Percentiles rank a stretch among this genome's conserved stretches.
These are phyloP conservation scores for Galaxea fascicularis DNA, from an alignment of 92 coral and sea anemone species.

Conservation along the genomic window DNA sequence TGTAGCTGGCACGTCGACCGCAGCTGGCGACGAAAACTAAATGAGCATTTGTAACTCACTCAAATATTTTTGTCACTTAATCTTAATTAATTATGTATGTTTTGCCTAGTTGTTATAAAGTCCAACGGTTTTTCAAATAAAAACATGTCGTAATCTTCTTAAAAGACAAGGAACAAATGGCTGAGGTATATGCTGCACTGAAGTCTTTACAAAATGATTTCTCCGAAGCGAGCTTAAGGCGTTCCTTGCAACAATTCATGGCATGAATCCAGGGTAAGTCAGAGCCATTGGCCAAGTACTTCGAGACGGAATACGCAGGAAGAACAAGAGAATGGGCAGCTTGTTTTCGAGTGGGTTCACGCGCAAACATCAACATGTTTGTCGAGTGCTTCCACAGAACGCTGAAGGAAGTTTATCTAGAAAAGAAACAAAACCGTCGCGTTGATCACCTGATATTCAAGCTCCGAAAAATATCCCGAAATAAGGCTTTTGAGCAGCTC, in stretches of 20 bases:
- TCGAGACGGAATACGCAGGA: slow-evolving; percentile 22
- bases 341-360: slow-evolving; percentile 15
- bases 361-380: slow-evolving; percentile 53
- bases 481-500: slow-evolving; percentile 45
- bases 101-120: too few species aligned
- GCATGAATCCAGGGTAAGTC: slow-evolving; percentile 23
- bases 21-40: slow-evolving; percentile 36
- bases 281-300: slow-evolving; percentile 27
- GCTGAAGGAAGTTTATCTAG: slow-evolving; percentile 34
- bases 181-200: slow-evolving; percentile 55
- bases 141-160: too few species aligned
- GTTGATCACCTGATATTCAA: slow-evolving; percentile 48
- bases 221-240: slow-evolving; percentile 32
- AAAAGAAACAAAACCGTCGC: slow-evolving; percentile 37
- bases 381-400: slow-evolving; percentile 36
- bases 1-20: slow-evolving; percentile 66
- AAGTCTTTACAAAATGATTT: slow-evolving; percentile 32
- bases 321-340: slow-evolving; percentile 51
- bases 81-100: too few species aligned
- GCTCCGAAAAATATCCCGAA: slow-evolving; percentile 45
- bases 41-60: too few species aligned
- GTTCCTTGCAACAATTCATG: slow-evolving; percentile 36
- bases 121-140: too few species aligned
- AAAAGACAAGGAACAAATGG: slow-evolving; percentile 47
- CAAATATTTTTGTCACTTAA: too few species aligned